Evolutionary conservation across 2,888 invertebrate genomes (phyloP).

Genomic region (Pseudanteris insignis): DNA sequence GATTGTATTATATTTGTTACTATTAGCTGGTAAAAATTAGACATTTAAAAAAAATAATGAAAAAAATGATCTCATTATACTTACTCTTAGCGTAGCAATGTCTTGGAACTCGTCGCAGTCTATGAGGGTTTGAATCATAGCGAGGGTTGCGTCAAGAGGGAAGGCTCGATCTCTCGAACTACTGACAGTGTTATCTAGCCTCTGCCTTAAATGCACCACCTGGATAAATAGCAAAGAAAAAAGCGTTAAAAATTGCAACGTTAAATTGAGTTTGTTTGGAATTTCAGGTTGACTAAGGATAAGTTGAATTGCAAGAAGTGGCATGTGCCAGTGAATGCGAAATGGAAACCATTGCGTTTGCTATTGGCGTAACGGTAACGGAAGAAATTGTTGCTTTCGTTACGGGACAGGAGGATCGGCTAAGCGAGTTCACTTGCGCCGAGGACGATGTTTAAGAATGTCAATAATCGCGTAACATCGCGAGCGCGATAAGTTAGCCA

Average conservation of each 20-base stretch:
- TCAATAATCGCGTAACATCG: constrained; percentile 37
- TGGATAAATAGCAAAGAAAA: constrained; percentile 52
- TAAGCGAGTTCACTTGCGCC: constrained; percentile 31
- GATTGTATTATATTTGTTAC: no score
- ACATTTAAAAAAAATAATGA: no score
- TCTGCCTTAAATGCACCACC: constrained; percentile 86
- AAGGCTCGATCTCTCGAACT: constrained; percentile 86
- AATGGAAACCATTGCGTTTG: neutral
- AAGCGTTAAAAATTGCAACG: neutral
- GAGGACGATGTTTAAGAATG: constrained; percentile 30
- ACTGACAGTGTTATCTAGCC: constrained; percentile 87
- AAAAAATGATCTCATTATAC: no score
- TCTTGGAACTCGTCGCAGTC: constrained; percentile 98
- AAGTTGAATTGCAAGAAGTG: neutral
- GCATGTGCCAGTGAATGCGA: neutral
- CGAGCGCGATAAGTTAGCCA: no score
- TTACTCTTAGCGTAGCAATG: constrained; percentile 81
- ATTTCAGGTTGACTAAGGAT: no score
- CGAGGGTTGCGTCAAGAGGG: constrained; percentile 83
- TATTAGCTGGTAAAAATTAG: no score
- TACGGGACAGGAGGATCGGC: constrained; percentile 15
- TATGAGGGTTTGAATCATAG: constrained; percentile 91
- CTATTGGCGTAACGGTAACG: constrained; percentile 1
- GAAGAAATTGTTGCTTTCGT: constrained; percentile 30
- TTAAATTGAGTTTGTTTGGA: no score